Conservation (phyloP, 2,888 invertebrate species). For the Conomelus anceps region DNA sequence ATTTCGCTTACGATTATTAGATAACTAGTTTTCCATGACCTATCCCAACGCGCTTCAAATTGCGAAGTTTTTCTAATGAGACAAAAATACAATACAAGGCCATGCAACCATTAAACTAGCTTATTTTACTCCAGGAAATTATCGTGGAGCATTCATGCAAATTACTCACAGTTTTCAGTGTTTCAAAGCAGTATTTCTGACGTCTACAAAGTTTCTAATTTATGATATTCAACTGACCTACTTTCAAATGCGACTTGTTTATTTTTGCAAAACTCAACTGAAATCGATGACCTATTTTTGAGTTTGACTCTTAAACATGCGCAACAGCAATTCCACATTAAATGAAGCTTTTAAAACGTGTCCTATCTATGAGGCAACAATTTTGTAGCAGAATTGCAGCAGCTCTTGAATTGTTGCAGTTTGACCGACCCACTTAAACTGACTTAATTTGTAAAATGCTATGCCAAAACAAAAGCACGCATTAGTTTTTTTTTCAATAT, state of each 20-base stretch:
- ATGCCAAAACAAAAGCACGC: background rate
- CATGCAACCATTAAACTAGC: background rate
- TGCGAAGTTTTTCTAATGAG: background rate
- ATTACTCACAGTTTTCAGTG: background rate
- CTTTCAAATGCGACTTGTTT: background rate
- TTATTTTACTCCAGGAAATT: background rate
- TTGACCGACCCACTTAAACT: background rate
- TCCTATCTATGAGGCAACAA: background rate
- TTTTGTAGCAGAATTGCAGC: background rate
- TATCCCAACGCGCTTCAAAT: background rate
- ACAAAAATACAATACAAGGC: background rate
- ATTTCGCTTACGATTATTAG: background rate
- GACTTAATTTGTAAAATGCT: background rate
- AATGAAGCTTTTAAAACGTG: background rate
- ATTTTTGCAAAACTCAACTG: background rate
- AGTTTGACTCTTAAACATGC: background rate
- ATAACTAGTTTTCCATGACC: background rate
- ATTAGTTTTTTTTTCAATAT: too few relatives aligned
- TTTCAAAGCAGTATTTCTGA: background rate
- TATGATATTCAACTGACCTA: background rate
- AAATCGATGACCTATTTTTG: background rate
- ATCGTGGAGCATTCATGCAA: background rate
- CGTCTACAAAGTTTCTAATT: background rate
- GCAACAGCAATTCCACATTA: background rate
- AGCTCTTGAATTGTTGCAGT: background rate